These are phyloP conservation scores for Smithornis capensis DNA, from an alignment of 2,113 vertebrate species.

Conservation along the genomic window DNA sequence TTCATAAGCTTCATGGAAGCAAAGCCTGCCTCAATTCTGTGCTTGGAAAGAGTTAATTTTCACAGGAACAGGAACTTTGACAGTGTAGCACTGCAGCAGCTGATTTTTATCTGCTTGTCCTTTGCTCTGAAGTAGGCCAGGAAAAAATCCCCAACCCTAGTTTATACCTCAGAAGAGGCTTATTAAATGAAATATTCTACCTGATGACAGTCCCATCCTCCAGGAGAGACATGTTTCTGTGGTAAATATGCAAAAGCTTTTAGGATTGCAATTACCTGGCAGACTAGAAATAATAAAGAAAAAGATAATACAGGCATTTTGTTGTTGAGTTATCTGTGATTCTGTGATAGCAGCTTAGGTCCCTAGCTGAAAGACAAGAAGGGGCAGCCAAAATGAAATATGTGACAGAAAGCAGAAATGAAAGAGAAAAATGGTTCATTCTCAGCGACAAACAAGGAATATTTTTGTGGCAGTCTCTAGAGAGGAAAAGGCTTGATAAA, in stretches of 20 bases:
- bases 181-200: conserved; percentile 45
- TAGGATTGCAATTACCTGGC: conserved; percentile 20
- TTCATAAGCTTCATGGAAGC: not conserved
- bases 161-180: conserved; percentile 16
- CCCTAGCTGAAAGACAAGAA: conserved; percentile 33
- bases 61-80: conserved; percentile 26
- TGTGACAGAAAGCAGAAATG: conserved; percentile 43
- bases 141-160: not conserved
- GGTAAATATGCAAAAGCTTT: conserved; percentile 44
- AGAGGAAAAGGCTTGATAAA: conserved; percentile 33
- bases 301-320: conserved; percentile 38
- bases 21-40: not conserved
- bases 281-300: not conserved
- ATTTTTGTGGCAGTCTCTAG: conserved; percentile 26
- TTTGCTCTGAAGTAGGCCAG: conserved; percentile 36
- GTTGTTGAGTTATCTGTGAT: conserved; percentile 43
- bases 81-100: not conserved
- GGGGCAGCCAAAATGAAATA: conserved; percentile 57
- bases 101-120: conserved; percentile 61
- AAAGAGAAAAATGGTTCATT: conserved; percentile 45
- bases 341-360: conserved; percentile 3
- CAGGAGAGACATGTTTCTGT: conserved; percentile 6
- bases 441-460: conserved; percentile 24
- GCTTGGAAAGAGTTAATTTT: conserved; percentile 39
- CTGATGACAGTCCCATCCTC: conserved; percentile 15